Evolutionary conservation across 2,113 vertebrate genomes (phyloP), one percentile per base, ranked within the genome.

Genomic region (Lampris megalopsis): DNA sequence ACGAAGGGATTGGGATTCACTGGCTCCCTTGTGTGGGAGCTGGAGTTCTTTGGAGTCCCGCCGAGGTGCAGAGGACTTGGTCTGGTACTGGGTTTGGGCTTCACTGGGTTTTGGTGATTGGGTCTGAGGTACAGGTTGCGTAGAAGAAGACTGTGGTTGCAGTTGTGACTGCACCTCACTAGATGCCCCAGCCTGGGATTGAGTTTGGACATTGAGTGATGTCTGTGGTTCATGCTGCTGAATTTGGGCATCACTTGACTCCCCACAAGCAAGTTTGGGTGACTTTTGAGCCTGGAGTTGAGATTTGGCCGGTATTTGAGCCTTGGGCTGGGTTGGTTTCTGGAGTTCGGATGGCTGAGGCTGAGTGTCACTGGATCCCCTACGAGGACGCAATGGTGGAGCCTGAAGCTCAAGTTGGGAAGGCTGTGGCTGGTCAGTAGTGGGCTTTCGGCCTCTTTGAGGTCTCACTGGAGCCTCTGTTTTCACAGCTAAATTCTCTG

Each of bases 391-490:
- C 2, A 82, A 72, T 53, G 84, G 80, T 53, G 66, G 77, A 63
- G 78, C 38, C 67, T 91, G 86, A 71, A 48, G 71, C 59, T 88
- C 87, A 72, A 63, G 10, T 64, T 63, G 41, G n/a, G 81, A 53
- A 0, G 81, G 68, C 49, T 85, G 83, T 36, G 36, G 59, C 60
- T 88, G 86, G 37, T 92, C 92, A 35, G 64, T 13, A 8, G 88
- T 85, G 42, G 75, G 52, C 43, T 80, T 88, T 5, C 84, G 59
- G 6, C 89, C 89, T 81, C 90, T 86, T 48, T 90, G 89, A 52
- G 90, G 92, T 81, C 92, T 86, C 6, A 92, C 80, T 66, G 92
- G 92, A 75, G 36, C 81, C 9, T 36, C 75, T 67, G 82, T 73
- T 75, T 81, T 86, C 8, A 66, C 67, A 38, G 45, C 70, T 63